A percentile compares a stretch with the other conserved stretches of the same genome.
Evolutionary conservation across 2,113 vertebrate species (phyloP).

Genomic region (Ictidomys tridecemlineatus): DNA sequence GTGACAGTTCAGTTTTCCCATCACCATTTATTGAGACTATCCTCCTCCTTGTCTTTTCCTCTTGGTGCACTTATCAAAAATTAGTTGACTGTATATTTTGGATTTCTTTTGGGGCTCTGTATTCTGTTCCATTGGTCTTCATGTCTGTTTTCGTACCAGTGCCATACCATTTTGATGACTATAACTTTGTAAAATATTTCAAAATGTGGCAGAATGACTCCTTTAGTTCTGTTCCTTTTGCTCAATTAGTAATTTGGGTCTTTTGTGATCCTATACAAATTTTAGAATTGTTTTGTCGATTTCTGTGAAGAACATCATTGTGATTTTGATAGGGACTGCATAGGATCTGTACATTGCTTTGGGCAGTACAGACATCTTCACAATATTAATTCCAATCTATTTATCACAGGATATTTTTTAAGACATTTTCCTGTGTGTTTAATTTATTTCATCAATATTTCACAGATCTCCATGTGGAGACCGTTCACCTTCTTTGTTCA

Average conservation of each 20-base stretch:
- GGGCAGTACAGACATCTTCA: neutral
- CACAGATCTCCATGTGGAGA: neutral
- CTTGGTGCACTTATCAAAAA: neutral
- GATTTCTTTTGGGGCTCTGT: neutral
- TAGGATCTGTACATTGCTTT: neutral
- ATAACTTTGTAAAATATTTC: neutral
- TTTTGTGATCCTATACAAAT: neutral
- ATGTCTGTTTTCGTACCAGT: neutral
- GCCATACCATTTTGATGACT: too few relatives aligned
- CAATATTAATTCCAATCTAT: neutral
- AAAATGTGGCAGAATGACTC: neutral
- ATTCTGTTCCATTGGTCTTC: neutral
- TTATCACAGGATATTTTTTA: neutral
- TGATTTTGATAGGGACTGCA: neutral
- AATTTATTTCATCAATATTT: neutral
- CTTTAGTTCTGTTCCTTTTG: neutral
- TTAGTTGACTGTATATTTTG: neutral
- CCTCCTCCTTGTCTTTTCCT: neutral
- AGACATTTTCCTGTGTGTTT: neutral
- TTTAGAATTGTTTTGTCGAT: neutral
- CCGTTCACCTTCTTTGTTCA: neutral
- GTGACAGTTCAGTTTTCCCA: neutral
- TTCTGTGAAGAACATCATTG: neutral
- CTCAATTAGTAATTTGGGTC: neutral
- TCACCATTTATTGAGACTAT: neutral